These are phyloP conservation scores for Aurelia sp. DNA, from an alignment of 30 jellyfish, hydroid and myxozoan species.

Conservation along the genomic window DNA sequence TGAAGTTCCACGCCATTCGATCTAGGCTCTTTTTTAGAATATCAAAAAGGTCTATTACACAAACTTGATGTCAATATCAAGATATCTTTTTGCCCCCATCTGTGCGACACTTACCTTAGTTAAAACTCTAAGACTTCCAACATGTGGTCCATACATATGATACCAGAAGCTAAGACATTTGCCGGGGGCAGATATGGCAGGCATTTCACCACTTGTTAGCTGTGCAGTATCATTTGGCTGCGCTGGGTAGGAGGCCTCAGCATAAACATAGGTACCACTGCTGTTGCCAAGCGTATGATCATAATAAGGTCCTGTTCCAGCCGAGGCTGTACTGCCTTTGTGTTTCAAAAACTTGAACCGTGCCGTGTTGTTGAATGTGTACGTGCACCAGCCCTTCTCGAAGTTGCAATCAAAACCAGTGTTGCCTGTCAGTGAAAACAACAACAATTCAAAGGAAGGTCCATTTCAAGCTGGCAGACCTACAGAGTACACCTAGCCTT, in stretches of 20 bases:
- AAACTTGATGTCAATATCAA: too few relatives aligned
- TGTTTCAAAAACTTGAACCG: conserved; percentile 84
- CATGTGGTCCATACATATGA: conserved; percentile 99
- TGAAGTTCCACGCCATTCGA: too few relatives aligned
- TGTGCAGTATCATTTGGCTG: conserved; percentile 87
- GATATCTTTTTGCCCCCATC: too few relatives aligned
- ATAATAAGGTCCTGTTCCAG: conserved; percentile 93
- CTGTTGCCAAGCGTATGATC: conserved; percentile 92
- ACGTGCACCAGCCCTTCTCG: conserved; percentile 85
- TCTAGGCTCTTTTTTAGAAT: too few relatives aligned
- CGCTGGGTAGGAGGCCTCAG: conserved; percentile 97
- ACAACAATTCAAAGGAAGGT: not conserved
- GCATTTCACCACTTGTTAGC: conserved; percentile 76
- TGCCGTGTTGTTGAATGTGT: conserved; percentile 71
- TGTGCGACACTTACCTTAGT: conserved; percentile 47
- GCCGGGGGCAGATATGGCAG: conserved; percentile 74
- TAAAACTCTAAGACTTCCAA: conserved; percentile 70
- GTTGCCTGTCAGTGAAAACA: conserved; percentile 65
- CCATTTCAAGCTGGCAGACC: not conserved
- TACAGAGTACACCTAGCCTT: not conserved
- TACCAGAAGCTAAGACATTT: conserved; percentile 94
- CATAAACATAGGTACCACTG: conserved; percentile 86
- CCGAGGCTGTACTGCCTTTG: conserved; percentile 89
- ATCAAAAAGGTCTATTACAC: too few relatives aligned
- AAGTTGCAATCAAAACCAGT: conserved; percentile 95